Conservation (phyloP, 2,113 vertebrate species). For the Edolisoma coerulescens region DNA sequence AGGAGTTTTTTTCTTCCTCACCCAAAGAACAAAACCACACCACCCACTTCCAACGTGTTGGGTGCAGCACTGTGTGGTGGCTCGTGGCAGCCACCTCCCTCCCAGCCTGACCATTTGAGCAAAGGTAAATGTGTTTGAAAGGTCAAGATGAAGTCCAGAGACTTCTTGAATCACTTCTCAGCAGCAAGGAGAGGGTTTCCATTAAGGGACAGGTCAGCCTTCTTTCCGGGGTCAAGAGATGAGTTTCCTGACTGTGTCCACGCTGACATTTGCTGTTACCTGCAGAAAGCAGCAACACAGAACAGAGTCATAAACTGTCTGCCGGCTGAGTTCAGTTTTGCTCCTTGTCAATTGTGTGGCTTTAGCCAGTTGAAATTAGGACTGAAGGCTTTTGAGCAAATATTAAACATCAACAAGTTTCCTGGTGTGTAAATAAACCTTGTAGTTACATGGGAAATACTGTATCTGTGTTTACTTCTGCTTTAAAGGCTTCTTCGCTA, state of each 20-base stretch:
- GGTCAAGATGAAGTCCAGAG: slow-evolving; percentile 4
- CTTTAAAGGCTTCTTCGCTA: not conserved
- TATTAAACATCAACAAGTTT: not conserved
- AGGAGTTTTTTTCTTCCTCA: not conserved
- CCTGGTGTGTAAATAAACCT: not conserved
- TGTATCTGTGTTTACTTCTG: not conserved
- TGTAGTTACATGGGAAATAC: not conserved
- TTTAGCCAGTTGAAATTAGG: not conserved
- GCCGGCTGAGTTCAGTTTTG: not conserved
- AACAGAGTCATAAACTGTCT: slow-evolving; percentile 7
- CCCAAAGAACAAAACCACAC: not conserved
- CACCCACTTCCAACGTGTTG: not conserved
- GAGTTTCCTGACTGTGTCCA: not conserved
- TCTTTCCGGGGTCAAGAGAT: not conserved
- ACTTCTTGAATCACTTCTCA: not conserved
- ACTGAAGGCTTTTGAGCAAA: slow-evolving; percentile 11
- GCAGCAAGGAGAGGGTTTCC: not conserved
- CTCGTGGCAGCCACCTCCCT: not conserved
- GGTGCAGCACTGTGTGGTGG: not conserved
- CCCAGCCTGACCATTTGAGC: not conserved
- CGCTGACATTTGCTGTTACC: not conserved
- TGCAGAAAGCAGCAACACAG: not conserved
- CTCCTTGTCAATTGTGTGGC: not conserved
- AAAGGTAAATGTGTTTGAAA: slow-evolving; percentile 11
- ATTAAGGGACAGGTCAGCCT: not conserved